Evolutionary conservation across 2,113 vertebrate species (phyloP), one percentile per base, ranked within the genome.

Genomic region (Dissostichus mawsoni): DNA sequence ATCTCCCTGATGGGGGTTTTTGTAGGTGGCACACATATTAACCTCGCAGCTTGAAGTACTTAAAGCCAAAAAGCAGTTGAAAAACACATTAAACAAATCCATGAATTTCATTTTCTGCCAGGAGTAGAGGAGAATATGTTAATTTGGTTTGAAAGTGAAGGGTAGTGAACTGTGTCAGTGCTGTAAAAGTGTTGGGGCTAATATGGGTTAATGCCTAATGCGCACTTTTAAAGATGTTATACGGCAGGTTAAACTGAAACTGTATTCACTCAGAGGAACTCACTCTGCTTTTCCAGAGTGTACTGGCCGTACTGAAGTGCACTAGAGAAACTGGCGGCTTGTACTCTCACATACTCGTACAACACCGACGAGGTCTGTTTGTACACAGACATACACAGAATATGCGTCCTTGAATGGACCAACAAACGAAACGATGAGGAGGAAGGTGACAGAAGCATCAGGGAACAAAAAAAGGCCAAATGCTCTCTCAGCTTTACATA

Each of bases 151-250:
- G 56, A 82, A 74, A 90, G 78, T 80, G 78, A 84, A 78, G 75
- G 18, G 74, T 48, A 80, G 73, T 75, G 80, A 85, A 81, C 82
- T 52, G 84, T 83, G 83, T 58, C 68, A 25, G 81, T n/a, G 86
- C 62, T 69, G 78, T 36, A 20, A 80, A 83, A 87, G 81, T 62
- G 76, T 25, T 20, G n/a, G 57, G 78, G 84, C 91, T 89, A 91
- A 93, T 88, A 84, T 41, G 69, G 78, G 85, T 92, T 89, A 91
- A 92, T 90, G 90, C 80, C 69, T 83, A 81, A 90, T 87, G 89
- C 14, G 61, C 83, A 83, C 80, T 82, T 68, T 78, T 79, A 82
- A 69, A 84, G 82, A 76, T 85, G 84, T 87, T 76, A 71, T 33
- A 75, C 18, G 8, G 44, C 76, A 64, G 80, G 85, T 89, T 85